Evolutionary conservation across 2,888 invertebrate genomes (phyloP), one percentile per base, ranked within the genome.

Genomic region (Idaea biselata): DNA sequence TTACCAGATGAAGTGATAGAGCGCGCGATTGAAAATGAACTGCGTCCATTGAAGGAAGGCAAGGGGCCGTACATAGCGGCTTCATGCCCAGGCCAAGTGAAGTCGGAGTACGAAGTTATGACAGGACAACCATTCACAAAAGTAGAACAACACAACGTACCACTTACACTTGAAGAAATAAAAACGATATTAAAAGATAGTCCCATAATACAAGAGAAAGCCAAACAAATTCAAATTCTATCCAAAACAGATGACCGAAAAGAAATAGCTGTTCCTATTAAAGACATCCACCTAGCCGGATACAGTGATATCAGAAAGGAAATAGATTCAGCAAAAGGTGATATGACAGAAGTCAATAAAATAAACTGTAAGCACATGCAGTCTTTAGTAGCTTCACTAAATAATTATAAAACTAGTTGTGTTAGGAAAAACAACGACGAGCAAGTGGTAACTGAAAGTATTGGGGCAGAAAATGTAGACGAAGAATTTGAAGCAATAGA

Each of bases 61-160:
- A 69, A 78, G 65, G 73, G 72, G 55, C 84, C 88, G 17, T 91
- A 91, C 58, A 91, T 92, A 68, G 77, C 84, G 16, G 87, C 91
- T n/a, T 87, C 87, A 2, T 71, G 68, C 18, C 67, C 82, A 16
- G 88, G 87, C 0, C 79, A 82, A 67, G 71, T 87, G 0, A 87
- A 84, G 70, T 82, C 89, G 0, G 91, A 91, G 65, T 87, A 87
- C 66, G 91, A 91, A 70, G 88, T 92, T 6, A 89, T 92, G 91
- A 82, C 87, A 55, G 91, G 91, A 0, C 92, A 92, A 67, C 92
- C 92, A 2, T 92, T 92, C 68, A 89, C 89, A 6, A 70, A 82
- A 60, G 69, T 91, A 56, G 84, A 82, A 57, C 87, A 88, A 59
- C 74, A 78, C n/a, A 81, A 74, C 31, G 84, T 76, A 61, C 91